Percentiles rank a stretch among this genome's conserved stretches.
Conservation (phyloP, 2,113 vertebrate species). For the Nyctibius bracteatus region DNA sequence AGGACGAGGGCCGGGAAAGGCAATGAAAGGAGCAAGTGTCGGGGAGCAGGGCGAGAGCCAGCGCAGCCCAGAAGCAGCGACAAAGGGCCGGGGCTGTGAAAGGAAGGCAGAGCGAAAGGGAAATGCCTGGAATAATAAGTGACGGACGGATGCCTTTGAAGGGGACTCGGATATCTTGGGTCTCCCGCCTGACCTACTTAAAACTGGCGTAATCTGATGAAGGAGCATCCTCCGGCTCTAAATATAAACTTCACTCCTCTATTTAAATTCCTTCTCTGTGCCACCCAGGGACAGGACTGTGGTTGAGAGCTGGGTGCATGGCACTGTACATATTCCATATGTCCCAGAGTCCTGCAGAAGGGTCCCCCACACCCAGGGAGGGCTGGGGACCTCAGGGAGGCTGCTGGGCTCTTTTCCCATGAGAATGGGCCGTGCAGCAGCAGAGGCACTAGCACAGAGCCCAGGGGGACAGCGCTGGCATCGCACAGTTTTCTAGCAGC, state of each 20-base stretch:
- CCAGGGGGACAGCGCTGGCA: background rate
- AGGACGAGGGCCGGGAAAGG: background rate
- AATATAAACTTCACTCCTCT: conserved; percentile 7
- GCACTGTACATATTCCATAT: accelerated
- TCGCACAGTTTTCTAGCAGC: accelerated
- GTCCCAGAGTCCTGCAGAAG: background rate
- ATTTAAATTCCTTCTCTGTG: background rate
- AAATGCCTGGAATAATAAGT: conserved; percentile 64
- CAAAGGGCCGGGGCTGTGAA: background rate
- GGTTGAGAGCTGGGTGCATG: background rate
- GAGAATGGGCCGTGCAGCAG: background rate
- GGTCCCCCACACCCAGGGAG: accelerated
- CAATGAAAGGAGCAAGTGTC: background rate
- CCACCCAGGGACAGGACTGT: background rate
- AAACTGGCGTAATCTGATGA: conserved; percentile 28
- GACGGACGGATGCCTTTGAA: conserved; percentile 53
- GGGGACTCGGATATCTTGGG: conserved; percentile 33
- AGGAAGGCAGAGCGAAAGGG: background rate
- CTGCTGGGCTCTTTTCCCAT: background rate
- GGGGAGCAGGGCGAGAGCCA: background rate
- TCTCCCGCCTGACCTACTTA: conserved; percentile 65
- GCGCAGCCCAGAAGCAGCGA: background rate
- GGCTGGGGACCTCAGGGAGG: background rate
- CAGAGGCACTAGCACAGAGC: background rate
- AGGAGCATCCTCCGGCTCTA: conserved; percentile 28